Conservation (phyloP, 2,888 invertebrate genomes). For the Lottia gigantea region DNA sequence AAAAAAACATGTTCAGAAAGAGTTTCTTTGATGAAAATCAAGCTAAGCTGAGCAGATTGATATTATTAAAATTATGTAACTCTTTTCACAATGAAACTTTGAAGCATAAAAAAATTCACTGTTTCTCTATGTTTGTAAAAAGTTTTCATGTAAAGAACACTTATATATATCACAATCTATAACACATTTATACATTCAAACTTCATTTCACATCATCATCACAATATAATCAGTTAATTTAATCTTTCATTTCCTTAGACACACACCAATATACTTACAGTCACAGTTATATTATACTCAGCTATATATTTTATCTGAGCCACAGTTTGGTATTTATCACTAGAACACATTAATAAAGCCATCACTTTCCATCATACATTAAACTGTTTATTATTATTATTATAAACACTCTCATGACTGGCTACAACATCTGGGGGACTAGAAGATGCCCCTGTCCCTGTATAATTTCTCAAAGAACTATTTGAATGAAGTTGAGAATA, state of each 20-base stretch:
- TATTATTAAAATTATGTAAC: no score
- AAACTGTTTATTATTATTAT: conserved; percentile 8
- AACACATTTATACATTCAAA: conserved; percentile 6
- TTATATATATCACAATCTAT: conserved; percentile 5
- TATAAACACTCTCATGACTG: conserved; percentile 8
- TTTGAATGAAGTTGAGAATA: conserved; percentile 10
- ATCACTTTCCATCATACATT: not conserved
- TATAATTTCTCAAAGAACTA: conserved; percentile 9
- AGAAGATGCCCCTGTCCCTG: not conserved
- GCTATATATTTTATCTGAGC: not conserved
- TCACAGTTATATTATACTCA: conserved; percentile 8
- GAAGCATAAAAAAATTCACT: no score
- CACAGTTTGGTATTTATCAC: conserved; percentile 5
- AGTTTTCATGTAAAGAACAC: conserved; percentile 7
- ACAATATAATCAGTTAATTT: conserved; percentile 1
- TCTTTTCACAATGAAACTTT: no score
- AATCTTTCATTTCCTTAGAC: not conserved
- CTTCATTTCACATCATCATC: conserved; percentile 7
- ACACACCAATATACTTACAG: not conserved
- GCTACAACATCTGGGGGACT: conserved; percentile 15
- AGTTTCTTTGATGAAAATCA: no score
- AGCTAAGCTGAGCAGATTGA: no score
- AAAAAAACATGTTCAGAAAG: no score
- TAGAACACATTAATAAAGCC: conserved; percentile 11
- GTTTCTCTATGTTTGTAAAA: no score